phyloP scores from a whole-genome alignment of 2,113 vertebrate genomes.

The Prolemur simus region DNA sequence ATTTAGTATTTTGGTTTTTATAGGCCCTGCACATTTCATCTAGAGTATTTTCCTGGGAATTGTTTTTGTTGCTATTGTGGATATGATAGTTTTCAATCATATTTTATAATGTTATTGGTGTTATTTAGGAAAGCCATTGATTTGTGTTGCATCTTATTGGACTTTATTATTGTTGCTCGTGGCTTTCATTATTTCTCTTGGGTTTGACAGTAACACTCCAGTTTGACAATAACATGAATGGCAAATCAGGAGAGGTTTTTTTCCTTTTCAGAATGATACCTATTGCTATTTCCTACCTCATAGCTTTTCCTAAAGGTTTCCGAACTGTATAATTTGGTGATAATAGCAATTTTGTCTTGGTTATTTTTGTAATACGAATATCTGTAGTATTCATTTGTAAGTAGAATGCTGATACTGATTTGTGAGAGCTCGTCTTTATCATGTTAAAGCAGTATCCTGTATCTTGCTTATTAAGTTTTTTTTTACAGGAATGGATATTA shows the following conservation, averaged over 20 bases:
- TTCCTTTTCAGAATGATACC: not conserved
- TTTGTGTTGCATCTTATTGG: not conserved
- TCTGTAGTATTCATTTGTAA: not conserved
- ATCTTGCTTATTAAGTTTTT: not conserved
- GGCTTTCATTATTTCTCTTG: not conserved
- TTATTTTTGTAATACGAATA: not conserved
- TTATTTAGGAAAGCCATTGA: not conserved
- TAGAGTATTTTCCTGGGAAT: not conserved
- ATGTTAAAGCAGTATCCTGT: not conserved
- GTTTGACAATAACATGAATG: not conserved
- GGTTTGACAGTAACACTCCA: not conserved
- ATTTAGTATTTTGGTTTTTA: slow-evolving; percentile 19
- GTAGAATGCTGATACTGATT: not conserved
- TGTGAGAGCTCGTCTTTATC: not conserved
- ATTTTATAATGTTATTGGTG: not conserved
- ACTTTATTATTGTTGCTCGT: not conserved
- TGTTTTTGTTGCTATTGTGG: not conserved
- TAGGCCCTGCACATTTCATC: not conserved
- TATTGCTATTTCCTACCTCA: not conserved
- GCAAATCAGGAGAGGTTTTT: not conserved
- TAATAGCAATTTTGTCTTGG: slow-evolving; percentile 32
- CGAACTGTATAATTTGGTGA: not conserved
- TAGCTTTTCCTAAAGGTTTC: not conserved
- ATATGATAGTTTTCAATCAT: not conserved
- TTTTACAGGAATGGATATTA: not conserved